phyloP scores from a whole-genome alignment of 1,140 invertebrate species.

The Drosophila repleta region DNA sequence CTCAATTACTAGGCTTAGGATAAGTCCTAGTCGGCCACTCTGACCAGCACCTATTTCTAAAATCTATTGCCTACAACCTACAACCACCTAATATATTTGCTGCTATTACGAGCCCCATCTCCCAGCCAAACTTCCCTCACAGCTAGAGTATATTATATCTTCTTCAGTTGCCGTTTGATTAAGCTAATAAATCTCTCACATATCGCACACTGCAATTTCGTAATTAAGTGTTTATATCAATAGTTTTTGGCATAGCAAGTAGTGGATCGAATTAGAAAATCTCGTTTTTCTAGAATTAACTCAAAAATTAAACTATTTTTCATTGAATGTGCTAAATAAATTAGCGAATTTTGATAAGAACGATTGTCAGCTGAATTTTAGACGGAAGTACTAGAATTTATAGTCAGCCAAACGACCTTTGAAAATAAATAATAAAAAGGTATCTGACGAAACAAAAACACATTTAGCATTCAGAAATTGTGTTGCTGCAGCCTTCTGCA shows the following conservation, averaged over 20 bases:
- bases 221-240: constrained; percentile 6
- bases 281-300: constrained; percentile 4
- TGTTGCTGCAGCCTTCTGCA: constrained; percentile 25
- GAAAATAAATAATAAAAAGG: background rate
- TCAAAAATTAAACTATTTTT: background rate
- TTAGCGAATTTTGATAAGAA: constrained; percentile 19
- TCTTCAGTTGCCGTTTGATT: background rate
- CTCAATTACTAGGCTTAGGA: too few relatives aligned
- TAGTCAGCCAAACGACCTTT: constrained; percentile 27
- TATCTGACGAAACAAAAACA: background rate
- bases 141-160: constrained; percentile 7
- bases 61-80: too few relatives aligned
- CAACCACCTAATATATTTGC: too few relatives aligned
- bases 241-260: constrained; percentile 34
- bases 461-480: constrained; percentile 15
- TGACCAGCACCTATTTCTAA: too few relatives aligned
- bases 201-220: constrained; percentile 1
- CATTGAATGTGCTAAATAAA: constrained; percentile 35
- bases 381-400: constrained; percentile 37
- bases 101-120: too few relatives aligned
- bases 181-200: constrained; percentile 22
- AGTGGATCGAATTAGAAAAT: constrained; percentile 2
- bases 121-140: background rate
- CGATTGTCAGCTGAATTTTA: constrained; percentile 25
- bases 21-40: too few relatives aligned